Evolutionary conservation across 2,888 invertebrate species (phyloP).

Genomic region (Pedicia rivosa): DNA sequence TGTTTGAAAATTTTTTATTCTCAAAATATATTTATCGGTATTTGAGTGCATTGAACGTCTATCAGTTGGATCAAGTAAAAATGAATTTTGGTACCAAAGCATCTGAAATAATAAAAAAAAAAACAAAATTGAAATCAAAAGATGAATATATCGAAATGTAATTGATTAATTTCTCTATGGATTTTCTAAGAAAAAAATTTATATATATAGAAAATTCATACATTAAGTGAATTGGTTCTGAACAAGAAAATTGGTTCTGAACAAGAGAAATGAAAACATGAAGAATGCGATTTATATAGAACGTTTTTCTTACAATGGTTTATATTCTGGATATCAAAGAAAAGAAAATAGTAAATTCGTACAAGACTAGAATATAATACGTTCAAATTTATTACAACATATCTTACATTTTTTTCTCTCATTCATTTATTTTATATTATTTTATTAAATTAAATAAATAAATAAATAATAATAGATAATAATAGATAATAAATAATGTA

Average conservation of each 20-base stretch:
- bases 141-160: too few relatives aligned
- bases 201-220: too few relatives aligned
- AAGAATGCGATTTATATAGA: too few relatives aligned
- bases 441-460: not conserved
- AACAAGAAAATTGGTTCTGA: too few relatives aligned
- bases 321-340: too few relatives aligned
- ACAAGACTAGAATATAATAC: not conserved
- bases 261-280: too few relatives aligned
- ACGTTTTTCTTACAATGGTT: too few relatives aligned
- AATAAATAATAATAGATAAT: not conserved
- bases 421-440: not conserved
- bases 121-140: too few relatives aligned
- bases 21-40: conserved; percentile 40
- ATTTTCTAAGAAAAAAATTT: too few relatives aligned
- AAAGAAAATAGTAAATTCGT: not conserved
- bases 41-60: conserved; percentile 41
- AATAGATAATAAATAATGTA: too few relatives aligned
- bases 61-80: conserved; percentile 42
- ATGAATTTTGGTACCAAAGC: conserved; percentile 48
- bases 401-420: not conserved
- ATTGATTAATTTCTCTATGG: too few relatives aligned
- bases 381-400: not conserved
- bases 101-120: conserved; percentile 30
- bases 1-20: conserved; percentile 40
- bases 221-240: too few relatives aligned